These are phyloP conservation scores for Drosophila repleta DNA, from an alignment of 1,140 invertebrate species.

Conservation along the genomic window DNA sequence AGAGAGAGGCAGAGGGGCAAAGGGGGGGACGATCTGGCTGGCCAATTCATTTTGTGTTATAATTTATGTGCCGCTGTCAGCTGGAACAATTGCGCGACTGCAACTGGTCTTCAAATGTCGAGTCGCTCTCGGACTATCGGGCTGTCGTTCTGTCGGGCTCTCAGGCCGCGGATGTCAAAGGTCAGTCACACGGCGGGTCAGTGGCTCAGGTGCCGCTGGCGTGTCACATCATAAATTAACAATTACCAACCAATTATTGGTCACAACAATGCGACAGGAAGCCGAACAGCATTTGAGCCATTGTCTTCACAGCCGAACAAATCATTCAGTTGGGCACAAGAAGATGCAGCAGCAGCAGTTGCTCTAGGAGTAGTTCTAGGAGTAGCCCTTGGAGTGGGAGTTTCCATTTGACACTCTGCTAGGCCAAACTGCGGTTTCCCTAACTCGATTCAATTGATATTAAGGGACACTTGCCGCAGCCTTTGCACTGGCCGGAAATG, in stretches of 20 bases:
- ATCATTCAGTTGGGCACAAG: slow-evolving; percentile 1
- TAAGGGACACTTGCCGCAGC: slow-evolving; percentile 3
- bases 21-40: slow-evolving; percentile 29
- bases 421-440: slow-evolving; percentile 20
- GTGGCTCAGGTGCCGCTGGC: slow-evolving; percentile 59
- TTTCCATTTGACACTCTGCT: background rate
- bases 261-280: slow-evolving; percentile 40
- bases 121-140: background rate
- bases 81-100: slow-evolving; percentile 71
- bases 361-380: background rate
- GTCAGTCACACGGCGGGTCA: slow-evolving; percentile 28
- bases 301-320: slow-evolving; percentile 4
- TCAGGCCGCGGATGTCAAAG: slow-evolving; percentile 32
- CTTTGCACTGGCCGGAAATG: slow-evolving; percentile 9
- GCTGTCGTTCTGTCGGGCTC: no score
- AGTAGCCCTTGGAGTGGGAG: background rate
- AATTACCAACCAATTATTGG: slow-evolving; percentile 72
- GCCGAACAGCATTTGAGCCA: background rate
- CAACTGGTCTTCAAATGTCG: slow-evolving; percentile 70
- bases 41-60: slow-evolving; percentile 69
- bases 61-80: slow-evolving; percentile 72
- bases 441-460: background rate
- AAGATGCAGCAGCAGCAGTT: slow-evolving; percentile 1
- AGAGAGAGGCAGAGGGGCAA: slow-evolving; percentile 8
- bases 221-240: slow-evolving; percentile 62